These are phyloP conservation scores for Brienomyrus longianalis DNA, from an alignment of 2,113 vertebrate species.

Conservation along the genomic window DNA sequence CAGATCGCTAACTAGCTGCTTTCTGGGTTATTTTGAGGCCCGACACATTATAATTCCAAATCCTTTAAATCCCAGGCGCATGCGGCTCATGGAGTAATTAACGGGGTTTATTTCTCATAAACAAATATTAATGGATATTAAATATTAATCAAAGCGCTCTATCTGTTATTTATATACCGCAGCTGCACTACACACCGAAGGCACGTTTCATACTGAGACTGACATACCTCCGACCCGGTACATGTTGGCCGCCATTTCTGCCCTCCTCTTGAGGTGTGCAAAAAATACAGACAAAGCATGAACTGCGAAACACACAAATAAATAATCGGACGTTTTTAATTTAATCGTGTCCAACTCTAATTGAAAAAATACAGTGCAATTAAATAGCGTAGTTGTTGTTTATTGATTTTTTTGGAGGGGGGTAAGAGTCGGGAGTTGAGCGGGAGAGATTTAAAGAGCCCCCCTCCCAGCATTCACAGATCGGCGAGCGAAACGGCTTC, in stretches of 20 bases:
- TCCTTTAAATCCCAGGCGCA: constrained; percentile 39
- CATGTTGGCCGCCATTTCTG: constrained; percentile 85
- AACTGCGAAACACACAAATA: constrained; percentile 49
- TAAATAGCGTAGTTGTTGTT: constrained; percentile 20
- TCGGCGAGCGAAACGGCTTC: constrained; percentile 54
- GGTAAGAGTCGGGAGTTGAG: constrained; percentile 38
- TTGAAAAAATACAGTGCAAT: constrained; percentile 19
- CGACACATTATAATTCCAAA: constrained; percentile 59
- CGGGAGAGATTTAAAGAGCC: constrained; percentile 45
- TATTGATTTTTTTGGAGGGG: constrained; percentile 17
- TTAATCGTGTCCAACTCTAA: constrained; percentile 34
- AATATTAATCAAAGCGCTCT: not conserved
- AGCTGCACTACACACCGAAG: constrained; percentile 6
- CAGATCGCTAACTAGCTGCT: constrained; percentile 11
- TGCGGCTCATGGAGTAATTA: not conserved
- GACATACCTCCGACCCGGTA: constrained; percentile 81
- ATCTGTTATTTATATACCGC: not conserved
- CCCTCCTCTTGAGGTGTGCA: constrained; percentile 61
- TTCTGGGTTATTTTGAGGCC: constrained; percentile 56
- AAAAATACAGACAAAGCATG: constrained; percentile 48
- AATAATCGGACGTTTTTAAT: constrained; percentile 52
- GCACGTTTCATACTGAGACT: constrained; percentile 47
- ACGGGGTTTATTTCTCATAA: not conserved
- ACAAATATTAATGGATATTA: not conserved
- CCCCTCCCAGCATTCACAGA: constrained; percentile 47